These are phyloP conservation scores for Spea bombifrons DNA, from an alignment of 2,113 vertebrate species.

Conservation along the genomic window DNA sequence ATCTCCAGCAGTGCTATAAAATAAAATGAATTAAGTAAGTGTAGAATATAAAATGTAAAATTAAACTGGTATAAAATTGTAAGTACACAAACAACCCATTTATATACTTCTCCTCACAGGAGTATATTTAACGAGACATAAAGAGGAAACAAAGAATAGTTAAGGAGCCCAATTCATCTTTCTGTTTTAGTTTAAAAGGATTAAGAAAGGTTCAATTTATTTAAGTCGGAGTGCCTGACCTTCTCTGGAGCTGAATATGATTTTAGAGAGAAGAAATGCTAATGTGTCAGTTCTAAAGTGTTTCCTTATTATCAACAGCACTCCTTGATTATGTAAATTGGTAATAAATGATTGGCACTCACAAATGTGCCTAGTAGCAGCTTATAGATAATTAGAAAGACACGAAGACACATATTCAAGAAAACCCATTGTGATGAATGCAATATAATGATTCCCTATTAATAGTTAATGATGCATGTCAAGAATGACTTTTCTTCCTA, in stretches of 20 bases:
- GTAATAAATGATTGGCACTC: conserved; percentile 64
- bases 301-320: conserved; percentile 51
- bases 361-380: conserved; percentile 61
- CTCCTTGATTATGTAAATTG: conserved; percentile 55
- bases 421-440: conserved; percentile 61
- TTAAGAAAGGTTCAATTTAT: conserved; percentile 54
- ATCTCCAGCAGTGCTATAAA: conserved; percentile 43
- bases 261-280: conserved; percentile 53
- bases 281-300: conserved; percentile 49
- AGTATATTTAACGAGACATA: conserved; percentile 14
- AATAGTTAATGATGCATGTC: conserved; percentile 61
- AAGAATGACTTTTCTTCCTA: conserved; percentile 44
- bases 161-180: conserved; percentile 52
- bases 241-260: conserved; percentile 49
- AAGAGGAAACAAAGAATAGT: conserved; percentile 31
- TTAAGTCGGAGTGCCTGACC: conserved; percentile 55
- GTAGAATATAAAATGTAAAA: conserved; percentile 43
- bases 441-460: conserved; percentile 62
- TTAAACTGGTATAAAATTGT: conserved; percentile 44
- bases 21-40: conserved; percentile 46
- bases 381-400: conserved; percentile 66
- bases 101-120: conserved; percentile 24
- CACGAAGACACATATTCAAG: conserved; percentile 58
- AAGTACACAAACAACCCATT: conserved; percentile 44
- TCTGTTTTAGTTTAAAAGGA: conserved; percentile 49